Percentiles rank a stretch among this genome's conserved stretches.
Conservation (phyloP, 2,113 vertebrate genomes). For the Callorhinus ursinus region DNA sequence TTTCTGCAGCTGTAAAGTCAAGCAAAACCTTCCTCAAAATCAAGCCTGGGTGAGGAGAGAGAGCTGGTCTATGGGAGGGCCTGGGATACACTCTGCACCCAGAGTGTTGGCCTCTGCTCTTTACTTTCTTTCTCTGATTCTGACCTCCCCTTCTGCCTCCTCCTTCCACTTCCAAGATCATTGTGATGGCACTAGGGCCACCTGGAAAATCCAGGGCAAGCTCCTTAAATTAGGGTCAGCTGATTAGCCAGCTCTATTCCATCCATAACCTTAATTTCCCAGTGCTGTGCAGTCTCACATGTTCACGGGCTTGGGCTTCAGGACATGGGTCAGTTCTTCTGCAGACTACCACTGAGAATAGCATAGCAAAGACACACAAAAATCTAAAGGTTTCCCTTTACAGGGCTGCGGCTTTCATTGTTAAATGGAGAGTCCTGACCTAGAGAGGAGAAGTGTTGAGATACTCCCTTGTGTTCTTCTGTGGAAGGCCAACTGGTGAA, state of each 20-base stretch:
- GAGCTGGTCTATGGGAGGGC: fast-evolving
- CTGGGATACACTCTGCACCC: fast-evolving
- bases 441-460: fast-evolving
- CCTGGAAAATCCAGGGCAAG: fast-evolving
- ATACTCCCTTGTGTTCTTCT: fast-evolving
- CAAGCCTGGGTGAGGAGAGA: neutral
- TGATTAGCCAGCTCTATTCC: fast-evolving
- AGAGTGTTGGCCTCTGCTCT: fast-evolving
- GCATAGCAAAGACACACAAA: too few species aligned
- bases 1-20: neutral
- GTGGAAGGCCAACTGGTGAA: fast-evolving
- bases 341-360: neutral
- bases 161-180: fast-evolving
- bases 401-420: fast-evolving
- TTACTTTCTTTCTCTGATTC: neutral
- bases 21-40: neutral
- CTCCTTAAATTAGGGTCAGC: neutral
- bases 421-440: neutral
- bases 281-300: fast-evolving
- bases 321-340: neutral
- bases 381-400: fast-evolving
- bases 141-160: neutral
- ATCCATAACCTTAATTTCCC: neutral
- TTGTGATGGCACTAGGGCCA: fast-evolving
- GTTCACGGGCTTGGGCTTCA: neutral